Conservation (phyloP, 2,888 invertebrate genomes). For the Drosophila ochracea region DNA sequence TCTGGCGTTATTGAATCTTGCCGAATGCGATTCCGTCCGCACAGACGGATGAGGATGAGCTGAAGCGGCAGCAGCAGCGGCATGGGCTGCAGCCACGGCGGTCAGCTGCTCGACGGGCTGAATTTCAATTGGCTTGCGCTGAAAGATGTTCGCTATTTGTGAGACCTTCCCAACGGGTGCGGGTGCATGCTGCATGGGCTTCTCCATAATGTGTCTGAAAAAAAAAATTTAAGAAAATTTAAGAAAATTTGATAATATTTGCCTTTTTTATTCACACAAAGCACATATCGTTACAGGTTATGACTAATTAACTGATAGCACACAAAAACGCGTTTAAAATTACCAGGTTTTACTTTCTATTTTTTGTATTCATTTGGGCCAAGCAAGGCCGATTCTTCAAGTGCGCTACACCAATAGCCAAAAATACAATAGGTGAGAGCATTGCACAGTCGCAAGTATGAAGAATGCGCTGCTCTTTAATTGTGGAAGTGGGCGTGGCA, state of each 20-base stretch:
- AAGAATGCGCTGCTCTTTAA: not conserved
- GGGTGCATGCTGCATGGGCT: constrained; percentile 86
- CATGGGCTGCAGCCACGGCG: constrained; percentile 83
- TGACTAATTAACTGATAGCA: constrained; percentile 41
- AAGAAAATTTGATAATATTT: constrained; percentile 5
- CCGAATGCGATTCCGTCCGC: constrained; percentile 94
- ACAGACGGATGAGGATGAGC: constrained; percentile 88
- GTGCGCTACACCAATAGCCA: constrained; percentile 29
- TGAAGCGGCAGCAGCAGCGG: constrained; percentile 75
- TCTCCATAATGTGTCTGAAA: constrained; percentile 86
- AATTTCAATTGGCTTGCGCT: constrained; percentile 88
- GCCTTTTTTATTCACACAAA: constrained; percentile 9
- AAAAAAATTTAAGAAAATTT: not conserved
- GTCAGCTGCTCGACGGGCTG: constrained; percentile 84
- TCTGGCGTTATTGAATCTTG: constrained; percentile 95
- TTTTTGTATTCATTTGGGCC: constrained; percentile 4
- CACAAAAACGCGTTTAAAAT: constrained; percentile 11
- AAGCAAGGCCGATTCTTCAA: constrained; percentile 22
- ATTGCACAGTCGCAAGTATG: not conserved
- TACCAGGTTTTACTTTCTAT: constrained; percentile 25
- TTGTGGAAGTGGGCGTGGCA: not conserved
- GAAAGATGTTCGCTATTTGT: constrained; percentile 96
- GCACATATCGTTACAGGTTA: constrained; percentile 23
- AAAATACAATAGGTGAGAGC: not conserved
- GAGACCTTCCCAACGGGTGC: constrained; percentile 92